These are phyloP conservation scores for Athetis lepigone DNA, from an alignment of 2,888 invertebrate genomes.

Conservation along the genomic window DNA sequence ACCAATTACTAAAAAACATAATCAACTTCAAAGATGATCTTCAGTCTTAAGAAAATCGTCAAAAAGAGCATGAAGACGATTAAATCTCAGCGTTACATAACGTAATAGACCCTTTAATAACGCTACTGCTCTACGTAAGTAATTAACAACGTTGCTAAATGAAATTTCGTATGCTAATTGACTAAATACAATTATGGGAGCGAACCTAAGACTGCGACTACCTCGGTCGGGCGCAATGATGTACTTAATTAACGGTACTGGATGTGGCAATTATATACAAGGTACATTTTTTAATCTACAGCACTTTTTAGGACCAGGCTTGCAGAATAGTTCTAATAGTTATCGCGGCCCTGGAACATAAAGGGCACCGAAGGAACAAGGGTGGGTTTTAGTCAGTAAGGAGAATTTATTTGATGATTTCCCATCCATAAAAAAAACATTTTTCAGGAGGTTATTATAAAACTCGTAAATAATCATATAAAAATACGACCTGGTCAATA, in stretches of 20 bases:
- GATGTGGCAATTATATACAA: slow-evolving; percentile 30
- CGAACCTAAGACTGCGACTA: slow-evolving; percentile 81
- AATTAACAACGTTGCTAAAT: slow-evolving; percentile 84
- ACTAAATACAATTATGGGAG: slow-evolving; percentile 87
- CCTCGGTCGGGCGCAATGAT: slow-evolving; percentile 63
- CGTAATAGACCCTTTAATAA: slow-evolving; percentile 71
- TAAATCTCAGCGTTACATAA: slow-evolving; percentile 66
- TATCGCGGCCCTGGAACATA: no score
- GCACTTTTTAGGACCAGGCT: no score
- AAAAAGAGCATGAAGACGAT: slow-evolving; percentile 66
- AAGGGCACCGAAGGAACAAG: no score
- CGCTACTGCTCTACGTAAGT: slow-evolving; percentile 74
- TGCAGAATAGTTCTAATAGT: no score
- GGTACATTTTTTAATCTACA: no score
- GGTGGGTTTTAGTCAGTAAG: no score
- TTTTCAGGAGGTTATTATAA: no score
- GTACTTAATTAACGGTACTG: slow-evolving; percentile 29
- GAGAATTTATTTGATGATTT: no score
- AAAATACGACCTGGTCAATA: no score
- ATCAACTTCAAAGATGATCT: slow-evolving; percentile 14
- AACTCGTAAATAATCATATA: no score
- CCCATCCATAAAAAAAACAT: no score
- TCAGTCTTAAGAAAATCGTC: slow-evolving; percentile 41
- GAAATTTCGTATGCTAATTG: slow-evolving; percentile 87
- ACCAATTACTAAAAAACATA: background rate